Base-by-base conservation (phyloP, 1,140 invertebrate species). In the Drosophila suzukii region DNA sequence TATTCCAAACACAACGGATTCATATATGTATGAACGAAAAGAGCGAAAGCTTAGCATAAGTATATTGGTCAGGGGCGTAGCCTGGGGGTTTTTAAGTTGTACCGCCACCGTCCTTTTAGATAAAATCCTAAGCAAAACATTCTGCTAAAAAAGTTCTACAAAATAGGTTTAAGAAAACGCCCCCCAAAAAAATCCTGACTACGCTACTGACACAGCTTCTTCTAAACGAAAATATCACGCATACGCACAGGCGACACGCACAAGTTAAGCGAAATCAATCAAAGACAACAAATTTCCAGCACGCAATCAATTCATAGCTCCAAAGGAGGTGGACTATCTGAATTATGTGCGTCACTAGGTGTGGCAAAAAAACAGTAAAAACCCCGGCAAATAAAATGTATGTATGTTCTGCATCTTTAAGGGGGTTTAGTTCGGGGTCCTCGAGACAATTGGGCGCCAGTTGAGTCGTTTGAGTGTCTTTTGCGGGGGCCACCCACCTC, bases 241-340 rank as follows among this genome's bases (percentile, higher is more conserved):
- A 82, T 82, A 82, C 74, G 79, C 38, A 44, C 44, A 17, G 49
- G 32, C 32, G 61, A 32, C 61, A 53, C 66, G 65, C 46, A 53
- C 60, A 54, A 81, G 75, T 68, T 61, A 77, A 81, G 57, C 56
- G 75, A 78, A 88, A 88, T 88, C 84, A 88, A 88, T 88, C 84
- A 88, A 81, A 78, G 84, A 47, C 72, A 55, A 46, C 55, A 50
- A 71, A 86, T 88, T 79, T 83, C 67, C 57, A 54, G 77, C 84
- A 88, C 80, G 84, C 84, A 84, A 89, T 81, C 84, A 77, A 83
- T 80, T 81, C 50, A 72, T 78, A 54, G 70, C 24, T 27, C 17
- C 32, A 24, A 43, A 27, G 36, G 38, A 44, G 17, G 56, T 7
- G 15, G 34, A 13, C 13, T 13, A 50, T 7, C 24, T 41, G 30